Conservation (phyloP, 2,888 invertebrate species). For the Leptinotarsa tumamoca region DNA sequence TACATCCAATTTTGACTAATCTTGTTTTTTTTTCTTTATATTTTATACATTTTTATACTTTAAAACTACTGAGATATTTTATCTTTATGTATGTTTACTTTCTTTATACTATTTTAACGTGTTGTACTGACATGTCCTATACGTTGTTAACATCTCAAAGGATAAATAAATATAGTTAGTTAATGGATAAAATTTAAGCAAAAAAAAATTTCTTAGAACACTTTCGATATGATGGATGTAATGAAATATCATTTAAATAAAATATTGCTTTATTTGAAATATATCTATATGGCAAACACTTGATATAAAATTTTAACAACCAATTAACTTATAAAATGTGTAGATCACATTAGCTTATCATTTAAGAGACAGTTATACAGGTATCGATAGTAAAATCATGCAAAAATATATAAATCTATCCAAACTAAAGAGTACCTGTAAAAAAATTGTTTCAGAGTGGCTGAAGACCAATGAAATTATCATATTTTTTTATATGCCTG, state of each 20-base stretch:
- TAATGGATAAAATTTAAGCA: too few relatives aligned
- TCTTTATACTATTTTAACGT: too few relatives aligned
- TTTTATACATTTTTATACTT: too few relatives aligned
- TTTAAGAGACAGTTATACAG: neutral
- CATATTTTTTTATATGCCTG: too few relatives aligned
- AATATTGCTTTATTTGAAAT: constrained; percentile 33
- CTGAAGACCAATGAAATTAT: too few relatives aligned
- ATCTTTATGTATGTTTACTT: too few relatives aligned
- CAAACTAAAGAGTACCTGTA: constrained; percentile 4
- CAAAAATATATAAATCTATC: constrained; percentile 5
- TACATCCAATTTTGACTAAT: too few relatives aligned
- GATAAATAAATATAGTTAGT: too few relatives aligned
- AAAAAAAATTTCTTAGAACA: neutral
- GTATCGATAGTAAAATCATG: constrained; percentile 1
- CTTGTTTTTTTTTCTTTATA: too few relatives aligned
- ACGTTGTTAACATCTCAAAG: too few relatives aligned
- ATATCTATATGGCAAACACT: constrained; percentile 36
- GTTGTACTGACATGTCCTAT: too few relatives aligned
- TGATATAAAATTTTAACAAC: constrained; percentile 40
- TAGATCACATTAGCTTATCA: constrained; percentile 21
- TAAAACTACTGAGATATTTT: too few relatives aligned
- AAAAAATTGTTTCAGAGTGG: neutral
- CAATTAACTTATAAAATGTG: constrained; percentile 30
- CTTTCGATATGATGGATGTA: neutral
- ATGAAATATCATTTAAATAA: constrained; percentile 24